Evolutionary conservation across 2,113 vertebrate species (phyloP), one percentile per base, ranked within the genome.

Genomic region (Crocuta crocuta): DNA sequence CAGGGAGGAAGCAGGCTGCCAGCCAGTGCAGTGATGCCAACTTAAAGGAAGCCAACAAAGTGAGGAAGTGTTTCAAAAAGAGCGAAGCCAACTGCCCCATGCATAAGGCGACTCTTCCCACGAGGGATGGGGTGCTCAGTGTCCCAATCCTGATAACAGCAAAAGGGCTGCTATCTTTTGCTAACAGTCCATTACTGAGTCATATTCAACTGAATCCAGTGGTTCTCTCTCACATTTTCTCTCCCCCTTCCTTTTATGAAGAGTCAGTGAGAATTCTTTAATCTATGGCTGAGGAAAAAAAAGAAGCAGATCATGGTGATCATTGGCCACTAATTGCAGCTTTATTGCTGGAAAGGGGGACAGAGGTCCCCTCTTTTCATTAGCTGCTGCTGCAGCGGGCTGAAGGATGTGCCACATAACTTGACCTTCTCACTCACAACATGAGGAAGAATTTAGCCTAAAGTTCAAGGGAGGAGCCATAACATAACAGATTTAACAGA

Each of bases 401-500:
- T 66, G 16, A 71, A 35, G 33, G 13, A 61, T 13, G 1, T 10
- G 33, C 21, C 23, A 5, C 1, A 0, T 1, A 6, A 43, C 10
- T 79, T 74, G 61, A 26, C 33, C 1, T 1, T 53, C 7, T 61
- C 19, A 39, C 33, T 7, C 23, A 17, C 35, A 74, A 33, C n/a
- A 55, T 86, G 33, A 71, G 55, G 53, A 50, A 89, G 5, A 50
- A 53, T 50, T 65, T 61, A 33, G 17, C 23, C 43, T 55, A 23
- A 73, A 82, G 17, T n/a, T 96, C 84, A 89, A 28, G 5, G 28
- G 10, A 31, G 58, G n/a, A 53, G 21, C 33, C 85, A 33, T 31
- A 58, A 93, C 66, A 31, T 35, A 73, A 93, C 76, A 17, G 35
- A 65, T 26, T 82, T 63, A 71, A 71, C 15, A 79, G 65, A 93